phyloP scores from a whole-genome alignment of 2,797 vertebrate genomes.

The Lepilemur septentrionalis region DNA sequence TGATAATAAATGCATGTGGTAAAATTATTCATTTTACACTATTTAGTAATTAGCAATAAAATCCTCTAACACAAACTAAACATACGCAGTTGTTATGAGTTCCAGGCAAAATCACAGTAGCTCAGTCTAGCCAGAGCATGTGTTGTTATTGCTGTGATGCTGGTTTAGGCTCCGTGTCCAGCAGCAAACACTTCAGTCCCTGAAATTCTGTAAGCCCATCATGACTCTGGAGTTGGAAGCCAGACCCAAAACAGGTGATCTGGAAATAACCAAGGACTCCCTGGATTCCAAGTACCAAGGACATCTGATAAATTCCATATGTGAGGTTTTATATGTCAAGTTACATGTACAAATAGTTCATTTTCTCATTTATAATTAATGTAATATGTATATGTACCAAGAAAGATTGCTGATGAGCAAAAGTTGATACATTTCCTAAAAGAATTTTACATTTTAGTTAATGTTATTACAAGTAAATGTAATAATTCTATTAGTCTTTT shows the following conservation, averaged over 20 bases:
- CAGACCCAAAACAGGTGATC: not conserved
- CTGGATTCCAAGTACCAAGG: not conserved
- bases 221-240: not conserved
- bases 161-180: not conserved
- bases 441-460: not conserved
- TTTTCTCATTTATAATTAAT: constrained; percentile 12
- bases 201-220: not conserved
- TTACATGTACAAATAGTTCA: not conserved
- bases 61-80: not conserved
- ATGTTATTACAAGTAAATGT: not conserved
- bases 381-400: not conserved
- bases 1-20: constrained; percentile 1
- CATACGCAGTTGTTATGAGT: not conserved
- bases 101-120: not conserved
- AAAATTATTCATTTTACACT: constrained; percentile 5
- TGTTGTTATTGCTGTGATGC: not conserved
- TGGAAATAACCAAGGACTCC: not conserved
- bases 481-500: not conserved
- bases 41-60: constrained; percentile 21
- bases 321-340: not conserved
- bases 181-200: not conserved
- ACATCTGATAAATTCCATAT: not conserved
- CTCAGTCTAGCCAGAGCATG: not conserved
- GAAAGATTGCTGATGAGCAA: not conserved
- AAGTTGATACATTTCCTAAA: not conserved